These are phyloP conservation scores for Rhadinocentrus ornatus DNA, from an alignment of 2,797 vertebrate genomes.

Conservation along the genomic window DNA sequence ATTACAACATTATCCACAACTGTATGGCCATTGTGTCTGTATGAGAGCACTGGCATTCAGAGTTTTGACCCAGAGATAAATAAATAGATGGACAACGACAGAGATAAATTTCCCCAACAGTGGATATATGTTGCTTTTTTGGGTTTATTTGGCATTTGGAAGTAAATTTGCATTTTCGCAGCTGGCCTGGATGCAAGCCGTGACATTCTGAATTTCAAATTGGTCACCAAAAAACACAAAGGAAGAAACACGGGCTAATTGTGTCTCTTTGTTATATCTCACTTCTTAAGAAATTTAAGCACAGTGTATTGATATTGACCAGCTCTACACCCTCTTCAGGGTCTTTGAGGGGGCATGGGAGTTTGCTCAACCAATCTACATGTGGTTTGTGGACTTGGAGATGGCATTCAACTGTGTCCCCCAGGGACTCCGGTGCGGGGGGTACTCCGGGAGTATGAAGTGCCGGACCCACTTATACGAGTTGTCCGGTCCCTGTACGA, in stretches of 20 bases:
- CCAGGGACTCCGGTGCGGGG: too few species aligned
- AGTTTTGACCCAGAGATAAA: conserved; percentile 46
- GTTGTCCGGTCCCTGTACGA: too few species aligned
- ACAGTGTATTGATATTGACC: too few species aligned
- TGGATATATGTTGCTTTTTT: conserved; percentile 36
- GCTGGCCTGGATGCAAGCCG: conserved; percentile 49
- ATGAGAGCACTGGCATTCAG: conserved; percentile 35
- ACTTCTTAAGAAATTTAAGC: background rate
- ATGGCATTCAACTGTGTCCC: too few species aligned
- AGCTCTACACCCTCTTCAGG: too few species aligned
- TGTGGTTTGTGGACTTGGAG: too few species aligned
- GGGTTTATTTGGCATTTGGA: conserved; percentile 58
- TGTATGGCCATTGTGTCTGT: conserved; percentile 2
- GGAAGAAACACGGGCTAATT: conserved; percentile 19
- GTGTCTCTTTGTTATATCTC: conserved; percentile 17
- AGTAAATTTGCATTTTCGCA: conserved; percentile 45
- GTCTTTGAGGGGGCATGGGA: too few species aligned
- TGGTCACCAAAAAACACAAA: conserved; percentile 25
- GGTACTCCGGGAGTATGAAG: too few species aligned
- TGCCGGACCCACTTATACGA: too few species aligned
- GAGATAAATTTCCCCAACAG: conserved; percentile 48
- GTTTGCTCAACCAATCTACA: too few species aligned
- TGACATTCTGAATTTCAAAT: conserved; percentile 50
- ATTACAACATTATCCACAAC: conserved; percentile 55
- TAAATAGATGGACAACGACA: conserved; percentile 45